Conservation (phyloP, 2,888 invertebrate species). For the Drosophila nigricruria region DNA sequence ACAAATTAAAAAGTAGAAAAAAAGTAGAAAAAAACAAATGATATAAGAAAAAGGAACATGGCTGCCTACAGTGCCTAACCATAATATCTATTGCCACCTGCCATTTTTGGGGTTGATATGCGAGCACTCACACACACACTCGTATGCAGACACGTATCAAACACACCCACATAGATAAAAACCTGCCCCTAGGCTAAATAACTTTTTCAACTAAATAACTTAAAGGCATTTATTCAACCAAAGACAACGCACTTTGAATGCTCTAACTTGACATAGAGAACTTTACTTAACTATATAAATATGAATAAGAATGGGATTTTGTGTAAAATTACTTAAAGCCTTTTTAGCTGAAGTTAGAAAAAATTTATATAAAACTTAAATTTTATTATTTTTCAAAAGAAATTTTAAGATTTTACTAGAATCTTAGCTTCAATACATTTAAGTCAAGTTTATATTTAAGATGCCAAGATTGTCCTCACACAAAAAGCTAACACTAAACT, state of each 20-base stretch:
- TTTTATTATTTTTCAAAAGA: background rate
- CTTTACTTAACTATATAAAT: background rate
- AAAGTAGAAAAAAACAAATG: constrained; percentile 43
- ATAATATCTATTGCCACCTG: constrained; percentile 70
- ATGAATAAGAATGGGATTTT: background rate
- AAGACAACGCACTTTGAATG: constrained; percentile 18
- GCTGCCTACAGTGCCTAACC: constrained; percentile 68
- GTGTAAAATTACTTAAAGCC: background rate
- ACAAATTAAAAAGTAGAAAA: constrained; percentile 45
- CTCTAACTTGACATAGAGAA: constrained; percentile 4
- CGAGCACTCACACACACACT: constrained; percentile 26
- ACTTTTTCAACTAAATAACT: constrained; percentile 45
- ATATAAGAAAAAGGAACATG: constrained; percentile 58
- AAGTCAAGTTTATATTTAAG: background rate
- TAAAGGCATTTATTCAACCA: background rate
- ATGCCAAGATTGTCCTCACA: background rate
- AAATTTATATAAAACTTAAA: background rate
- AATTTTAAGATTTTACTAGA: background rate
- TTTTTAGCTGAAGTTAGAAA: background rate
- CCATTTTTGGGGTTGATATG: constrained; percentile 77
- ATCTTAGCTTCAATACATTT: background rate
- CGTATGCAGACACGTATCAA: constrained; percentile 1
- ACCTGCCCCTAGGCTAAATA: constrained; percentile 71
- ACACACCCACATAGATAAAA: constrained; percentile 68
- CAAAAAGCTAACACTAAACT: background rate